These are phyloP conservation scores for Acanthosepion lycidas DNA, from an alignment of 2,888 invertebrate species.

Conservation along the genomic window DNA sequence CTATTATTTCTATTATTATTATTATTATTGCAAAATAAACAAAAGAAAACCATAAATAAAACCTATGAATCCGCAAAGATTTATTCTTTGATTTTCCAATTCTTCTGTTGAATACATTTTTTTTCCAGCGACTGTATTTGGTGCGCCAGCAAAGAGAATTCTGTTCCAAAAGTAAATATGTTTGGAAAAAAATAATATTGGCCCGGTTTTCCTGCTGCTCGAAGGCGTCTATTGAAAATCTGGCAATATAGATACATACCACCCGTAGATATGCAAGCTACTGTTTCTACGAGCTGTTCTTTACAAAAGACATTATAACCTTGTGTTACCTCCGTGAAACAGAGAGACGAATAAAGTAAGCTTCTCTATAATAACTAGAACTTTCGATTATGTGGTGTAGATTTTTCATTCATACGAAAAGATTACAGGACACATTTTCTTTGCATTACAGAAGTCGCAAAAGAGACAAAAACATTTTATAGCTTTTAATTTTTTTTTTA, in stretches of 20 bases:
- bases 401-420: neutral
- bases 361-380: neutral
- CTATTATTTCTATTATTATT: no score
- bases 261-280: neutral
- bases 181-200: neutral
- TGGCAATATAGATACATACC: neutral
- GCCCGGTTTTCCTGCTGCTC: neutral
- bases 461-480: neutral
- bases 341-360: neutral
- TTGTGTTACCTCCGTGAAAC: neutral
- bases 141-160: neutral
- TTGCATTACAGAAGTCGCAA: neutral
- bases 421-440: neutral
- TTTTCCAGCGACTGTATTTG: neutral
- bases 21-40: neutral
- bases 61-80: neutral
- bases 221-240: neutral
- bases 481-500: neutral
- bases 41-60: neutral
- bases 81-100: neutral
- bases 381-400: neutral
- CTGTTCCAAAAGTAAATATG: neutral
- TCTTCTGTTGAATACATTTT: neutral
- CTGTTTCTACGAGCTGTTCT: neutral
- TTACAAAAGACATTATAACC: neutral